These are phyloP conservation scores for Palloptera scutellata DNA, from an alignment of 2,888 invertebrate genomes.

Conservation along the genomic window DNA sequence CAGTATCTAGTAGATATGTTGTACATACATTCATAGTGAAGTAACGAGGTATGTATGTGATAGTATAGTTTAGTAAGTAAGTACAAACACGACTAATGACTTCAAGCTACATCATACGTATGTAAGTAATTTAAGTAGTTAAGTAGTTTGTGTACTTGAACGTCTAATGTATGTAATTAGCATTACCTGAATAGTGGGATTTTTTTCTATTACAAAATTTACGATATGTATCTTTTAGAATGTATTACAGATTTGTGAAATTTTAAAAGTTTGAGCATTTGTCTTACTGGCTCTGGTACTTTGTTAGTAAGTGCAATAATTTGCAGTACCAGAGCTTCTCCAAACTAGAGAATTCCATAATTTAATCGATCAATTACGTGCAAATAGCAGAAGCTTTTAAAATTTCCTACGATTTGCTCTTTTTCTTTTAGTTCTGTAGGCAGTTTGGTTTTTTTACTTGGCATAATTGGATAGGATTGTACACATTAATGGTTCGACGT, in stretches of 20 bases:
- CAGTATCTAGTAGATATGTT: too few relatives aligned
- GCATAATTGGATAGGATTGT: slow-evolving; percentile 50
- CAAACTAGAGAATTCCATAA: too few relatives aligned
- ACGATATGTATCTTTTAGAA: background rate
- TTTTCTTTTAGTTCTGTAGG: background rate
- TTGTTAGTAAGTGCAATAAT: too few relatives aligned
- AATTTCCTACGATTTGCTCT: background rate
- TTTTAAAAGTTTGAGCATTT: background rate
- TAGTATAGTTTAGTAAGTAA: background rate
- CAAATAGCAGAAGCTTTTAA: background rate
- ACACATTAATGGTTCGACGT: slow-evolving; percentile 65
- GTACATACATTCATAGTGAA: too few relatives aligned
- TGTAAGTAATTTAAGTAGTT: background rate
- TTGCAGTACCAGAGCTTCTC: too few relatives aligned
- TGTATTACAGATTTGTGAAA: background rate
- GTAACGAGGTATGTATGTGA: background rate
- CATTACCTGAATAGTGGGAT: background rate
- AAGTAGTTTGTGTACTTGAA: too few relatives aligned
- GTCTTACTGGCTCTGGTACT: too few relatives aligned
- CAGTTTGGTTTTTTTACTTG: background rate
- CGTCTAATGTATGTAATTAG: too few relatives aligned
- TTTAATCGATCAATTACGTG: too few relatives aligned
- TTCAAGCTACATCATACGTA: background rate
- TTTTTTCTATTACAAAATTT: background rate
- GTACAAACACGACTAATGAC: background rate